Percentiles rank a stretch among this genome's conserved stretches.
Conservation (phyloP, 2,113 vertebrate species). For the Apistogramma diplotaenia region DNA sequence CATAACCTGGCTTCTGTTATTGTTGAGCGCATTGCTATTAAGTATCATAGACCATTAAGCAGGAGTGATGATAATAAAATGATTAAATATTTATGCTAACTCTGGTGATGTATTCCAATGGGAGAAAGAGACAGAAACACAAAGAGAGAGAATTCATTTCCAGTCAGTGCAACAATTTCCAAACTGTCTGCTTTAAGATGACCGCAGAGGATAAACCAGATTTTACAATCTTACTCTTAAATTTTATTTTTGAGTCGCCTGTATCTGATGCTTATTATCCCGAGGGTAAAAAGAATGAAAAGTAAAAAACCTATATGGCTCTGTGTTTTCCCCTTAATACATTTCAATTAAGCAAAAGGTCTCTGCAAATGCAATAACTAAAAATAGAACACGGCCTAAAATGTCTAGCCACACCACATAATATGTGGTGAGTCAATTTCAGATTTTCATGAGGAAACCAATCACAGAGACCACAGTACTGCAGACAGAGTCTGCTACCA, state of each 20-base stretch:
- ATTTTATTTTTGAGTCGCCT: not conserved
- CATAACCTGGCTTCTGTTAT: slow-evolving; percentile 11
- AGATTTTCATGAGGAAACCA: slow-evolving; percentile 26
- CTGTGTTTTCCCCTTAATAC: not conserved
- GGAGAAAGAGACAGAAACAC: not conserved
- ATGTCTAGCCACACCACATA: not conserved
- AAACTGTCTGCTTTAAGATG: not conserved
- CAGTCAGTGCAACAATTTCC: not conserved
- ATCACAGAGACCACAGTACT: slow-evolving; percentile 31
- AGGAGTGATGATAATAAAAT: slow-evolving; percentile 16
- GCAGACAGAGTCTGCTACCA: slow-evolving; percentile 33
- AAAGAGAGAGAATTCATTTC: not conserved
- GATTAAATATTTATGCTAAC: slow-evolving; percentile 57
- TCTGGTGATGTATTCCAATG: not conserved
- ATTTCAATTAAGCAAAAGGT: not conserved
- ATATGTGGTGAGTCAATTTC: slow-evolving; percentile 37
- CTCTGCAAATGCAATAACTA: not conserved
- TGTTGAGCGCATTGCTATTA: slow-evolving; percentile 33
- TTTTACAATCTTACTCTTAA: not conserved
- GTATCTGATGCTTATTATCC: not conserved
- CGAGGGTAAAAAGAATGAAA: not conserved
- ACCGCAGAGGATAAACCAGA: not conserved
- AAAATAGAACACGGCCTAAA: slow-evolving; percentile 28
- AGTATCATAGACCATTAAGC: slow-evolving; percentile 25
- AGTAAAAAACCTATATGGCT: not conserved